Evolutionary conservation across 2,888 invertebrate species (phyloP).

Genomic region (Mythimna pallens): DNA sequence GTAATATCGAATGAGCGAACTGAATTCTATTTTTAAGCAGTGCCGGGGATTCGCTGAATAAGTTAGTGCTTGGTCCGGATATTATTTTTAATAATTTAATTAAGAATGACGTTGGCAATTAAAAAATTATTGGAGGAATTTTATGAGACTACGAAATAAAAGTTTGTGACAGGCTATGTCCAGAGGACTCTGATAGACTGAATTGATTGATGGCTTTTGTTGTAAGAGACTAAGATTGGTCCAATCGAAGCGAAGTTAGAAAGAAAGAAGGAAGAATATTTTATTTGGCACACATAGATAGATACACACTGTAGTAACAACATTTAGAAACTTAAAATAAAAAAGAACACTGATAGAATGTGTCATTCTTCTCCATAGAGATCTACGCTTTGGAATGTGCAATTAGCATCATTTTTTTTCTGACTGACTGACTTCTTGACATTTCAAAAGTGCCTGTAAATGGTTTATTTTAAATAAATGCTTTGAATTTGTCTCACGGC

Average conservation of each 20-base stretch:
- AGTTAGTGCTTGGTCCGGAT: constrained; percentile 43
- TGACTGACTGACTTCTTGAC: too few relatives aligned
- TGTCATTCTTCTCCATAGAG: too few relatives aligned
- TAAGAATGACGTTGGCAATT: constrained; percentile 15
- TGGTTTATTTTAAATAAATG: too few relatives aligned
- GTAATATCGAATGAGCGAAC: constrained; percentile 58
- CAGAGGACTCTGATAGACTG: not conserved
- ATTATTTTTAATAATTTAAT: constrained; percentile 40
- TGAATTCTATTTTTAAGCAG: constrained; percentile 60
- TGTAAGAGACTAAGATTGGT: not conserved
- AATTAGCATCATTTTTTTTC: too few relatives aligned
- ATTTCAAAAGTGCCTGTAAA: too few relatives aligned
- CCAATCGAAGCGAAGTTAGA: not conserved
- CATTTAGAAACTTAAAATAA: too few relatives aligned
- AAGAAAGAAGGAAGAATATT: too few relatives aligned
- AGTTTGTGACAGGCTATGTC: not conserved
- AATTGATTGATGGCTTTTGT: not conserved
- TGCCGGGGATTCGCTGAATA: constrained; percentile 48
- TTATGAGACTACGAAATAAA: not conserved
- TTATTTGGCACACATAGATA: too few relatives aligned
- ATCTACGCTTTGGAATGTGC: too few relatives aligned
- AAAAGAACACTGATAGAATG: too few relatives aligned
- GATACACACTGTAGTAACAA: too few relatives aligned
- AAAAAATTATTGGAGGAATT: not conserved
- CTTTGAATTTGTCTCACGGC: too few relatives aligned